A percentile compares a stretch with the other conserved stretches of the same genome.
Conservation (phyloP, 2,888 invertebrate species). For the Sussaba pulchella region DNA sequence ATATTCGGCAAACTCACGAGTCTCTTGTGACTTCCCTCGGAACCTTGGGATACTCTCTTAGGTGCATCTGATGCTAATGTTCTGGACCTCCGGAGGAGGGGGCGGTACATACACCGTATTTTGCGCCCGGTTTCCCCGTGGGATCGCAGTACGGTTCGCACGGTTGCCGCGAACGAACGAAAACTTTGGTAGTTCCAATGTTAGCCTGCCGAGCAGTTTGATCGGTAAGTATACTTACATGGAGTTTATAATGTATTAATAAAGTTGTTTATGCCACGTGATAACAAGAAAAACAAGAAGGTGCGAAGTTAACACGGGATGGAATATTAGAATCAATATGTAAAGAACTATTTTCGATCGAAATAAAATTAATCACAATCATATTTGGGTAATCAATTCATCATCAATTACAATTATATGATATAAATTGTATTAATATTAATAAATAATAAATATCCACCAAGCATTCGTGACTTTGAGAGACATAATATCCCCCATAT, state of each 20-base stretch:
- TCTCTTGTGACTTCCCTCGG: conserved; percentile 38
- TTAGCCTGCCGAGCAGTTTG: background rate
- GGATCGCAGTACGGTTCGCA: conserved; percentile 35
- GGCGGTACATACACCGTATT: conserved; percentile 26
- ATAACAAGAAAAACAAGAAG: conserved; percentile 12
- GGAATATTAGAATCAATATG: too few relatives aligned
- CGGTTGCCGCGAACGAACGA: conserved; percentile 34
- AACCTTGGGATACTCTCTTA: conserved; percentile 20
- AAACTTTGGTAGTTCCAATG: conserved; percentile 36
- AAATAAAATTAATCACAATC: too few relatives aligned
- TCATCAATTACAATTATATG: too few relatives aligned
- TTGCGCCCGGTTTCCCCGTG: conserved; percentile 2
- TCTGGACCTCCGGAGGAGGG: conserved; percentile 8
- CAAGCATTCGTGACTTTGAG: background rate
- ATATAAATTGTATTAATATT: too few relatives aligned
- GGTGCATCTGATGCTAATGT: conserved; percentile 19
- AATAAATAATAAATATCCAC: background rate
- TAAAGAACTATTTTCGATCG: too few relatives aligned
- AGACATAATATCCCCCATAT: background rate
- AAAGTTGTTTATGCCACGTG: conserved; percentile 38
- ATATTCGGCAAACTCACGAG: conserved; percentile 40
- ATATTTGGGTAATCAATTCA: too few relatives aligned
- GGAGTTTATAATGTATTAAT: conserved; percentile 26
- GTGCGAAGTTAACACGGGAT: background rate
- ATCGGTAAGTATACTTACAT: conserved; percentile 10